Base-by-base conservation (phyloP, 2,888 invertebrate genomes). In the Venustoraphidia nigricollis region DNA sequence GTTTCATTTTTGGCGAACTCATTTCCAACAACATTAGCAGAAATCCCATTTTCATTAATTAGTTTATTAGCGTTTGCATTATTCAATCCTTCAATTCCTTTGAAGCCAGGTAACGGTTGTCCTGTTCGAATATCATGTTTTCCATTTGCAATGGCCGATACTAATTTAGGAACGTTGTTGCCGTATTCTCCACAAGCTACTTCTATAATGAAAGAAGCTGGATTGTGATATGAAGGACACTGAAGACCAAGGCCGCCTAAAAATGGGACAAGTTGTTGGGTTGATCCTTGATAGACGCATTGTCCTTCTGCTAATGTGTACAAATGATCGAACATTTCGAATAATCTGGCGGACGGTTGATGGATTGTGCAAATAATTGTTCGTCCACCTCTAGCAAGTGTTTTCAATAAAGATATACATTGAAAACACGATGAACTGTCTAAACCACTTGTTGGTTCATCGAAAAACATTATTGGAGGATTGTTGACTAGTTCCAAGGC, bases 131-230 rank as follows among this genome's bases (percentile, higher is more conserved):
- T 85, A 59, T 90, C 88, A 56, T 80, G 75, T 60, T 82, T 81
- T 46, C 92, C 90, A 64, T 89, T 89, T 54, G 83, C 78, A 46
- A 93, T 89, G 8, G 92, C 91, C 9, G 79, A 77, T 8, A 92
- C 90, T 46, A 93, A 69, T 58, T 81, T 86, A 54, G 81, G 77
- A 1, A 84, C 87, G 60, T 92, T 85, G 61, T 92, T 89, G 47
- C 96, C 96, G 63, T 95, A 93, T 66, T 96, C 95, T 0, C 95
- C 95, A 62, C 93, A 92, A 0, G 95, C 92, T 4, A 96, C 92
- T 68, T 96, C 95, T 68, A 94, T 93, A 56, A 93, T 87, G 71
- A 90, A 95, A 46, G 94, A 94, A 8, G 95, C 94, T 1, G 95
- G 95, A 70, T 96, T 96, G 71, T 96, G 95, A 67, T 95, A 96